A percentile compares a stretch with the other conserved stretches of the same genome.
These are phyloP conservation scores for Junonia oenone DNA, from an alignment of 2,888 invertebrate genomes.

Conservation along the genomic window DNA sequence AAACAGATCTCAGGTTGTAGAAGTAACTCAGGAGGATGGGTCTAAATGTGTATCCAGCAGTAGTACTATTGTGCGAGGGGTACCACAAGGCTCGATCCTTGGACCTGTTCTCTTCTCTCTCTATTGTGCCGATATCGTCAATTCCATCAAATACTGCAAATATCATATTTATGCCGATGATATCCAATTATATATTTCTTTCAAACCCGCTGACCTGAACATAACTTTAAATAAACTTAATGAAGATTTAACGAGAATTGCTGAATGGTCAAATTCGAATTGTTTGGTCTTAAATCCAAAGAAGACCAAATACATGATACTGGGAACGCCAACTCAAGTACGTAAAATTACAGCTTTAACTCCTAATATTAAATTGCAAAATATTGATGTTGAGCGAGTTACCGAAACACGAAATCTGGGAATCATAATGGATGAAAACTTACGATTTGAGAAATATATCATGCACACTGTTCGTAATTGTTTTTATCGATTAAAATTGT, in stretches of 20 bases:
- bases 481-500: constrained; percentile 8
- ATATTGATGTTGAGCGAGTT: neutral
- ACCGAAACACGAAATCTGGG: constrained; percentile 3
- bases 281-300: neutral
- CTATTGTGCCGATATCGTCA: neutral
- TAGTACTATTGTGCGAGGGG: too few species aligned
- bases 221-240: neutral
- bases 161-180: neutral
- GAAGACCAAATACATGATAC: neutral
- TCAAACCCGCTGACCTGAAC: neutral
- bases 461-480: neutral
- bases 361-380: neutral
- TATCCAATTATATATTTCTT: neutral
- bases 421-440: constrained; percentile 4
- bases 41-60: neutral
- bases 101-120: neutral
- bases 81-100: neutral
- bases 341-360: neutral
- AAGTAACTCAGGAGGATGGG: neutral
- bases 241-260: neutral
- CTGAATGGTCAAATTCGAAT: neutral
- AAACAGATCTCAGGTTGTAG: neutral
- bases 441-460: constrained; percentile 3
- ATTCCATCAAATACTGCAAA: neutral
- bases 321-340: neutral